These are phyloP conservation scores for Turritopsis dohrnii DNA, from an alignment of 30 jellyfish, hydroid and myxozoan genomes.

Conservation along the genomic window DNA sequence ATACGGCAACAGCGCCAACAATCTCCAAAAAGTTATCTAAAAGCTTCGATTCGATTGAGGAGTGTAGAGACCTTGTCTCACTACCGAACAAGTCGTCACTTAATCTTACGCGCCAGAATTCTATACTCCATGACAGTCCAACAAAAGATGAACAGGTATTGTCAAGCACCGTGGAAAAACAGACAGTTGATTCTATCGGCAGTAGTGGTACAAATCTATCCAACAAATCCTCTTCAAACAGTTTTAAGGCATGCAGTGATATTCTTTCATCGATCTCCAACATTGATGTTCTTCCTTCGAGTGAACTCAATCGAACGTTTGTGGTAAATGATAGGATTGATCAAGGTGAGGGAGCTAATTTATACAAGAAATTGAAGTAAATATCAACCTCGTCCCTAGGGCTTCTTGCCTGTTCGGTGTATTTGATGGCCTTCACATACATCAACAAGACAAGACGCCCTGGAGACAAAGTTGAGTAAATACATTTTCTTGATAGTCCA, in stretches of 20 bases:
- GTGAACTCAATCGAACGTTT: conserved; percentile 22
- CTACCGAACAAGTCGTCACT: no score
- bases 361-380: no score
- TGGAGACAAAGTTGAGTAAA: background rate
- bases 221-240: background rate
- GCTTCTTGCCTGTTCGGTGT: no score
- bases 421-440: background rate
- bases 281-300: conserved; percentile 2
- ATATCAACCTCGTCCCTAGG: background rate
- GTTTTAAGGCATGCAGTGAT: background rate
- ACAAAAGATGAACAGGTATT: conserved; percentile 2
- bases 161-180: background rate
- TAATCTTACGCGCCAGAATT: background rate
- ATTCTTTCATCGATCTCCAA: conserved; percentile 3
- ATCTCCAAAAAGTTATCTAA: background rate
- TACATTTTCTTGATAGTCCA: no score
- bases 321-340: background rate
- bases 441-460: background rate
- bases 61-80: background rate
- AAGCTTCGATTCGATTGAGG: conserved; percentile 9
- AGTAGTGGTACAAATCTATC: background rate
- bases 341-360: no score
- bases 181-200: background rate
- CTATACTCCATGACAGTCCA: background rate
- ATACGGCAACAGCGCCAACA: background rate